Percentiles rank a stretch among this genome's conserved stretches.
Conservation (phyloP, 1,140 invertebrate species). For the Tenebrio molitor region DNA sequence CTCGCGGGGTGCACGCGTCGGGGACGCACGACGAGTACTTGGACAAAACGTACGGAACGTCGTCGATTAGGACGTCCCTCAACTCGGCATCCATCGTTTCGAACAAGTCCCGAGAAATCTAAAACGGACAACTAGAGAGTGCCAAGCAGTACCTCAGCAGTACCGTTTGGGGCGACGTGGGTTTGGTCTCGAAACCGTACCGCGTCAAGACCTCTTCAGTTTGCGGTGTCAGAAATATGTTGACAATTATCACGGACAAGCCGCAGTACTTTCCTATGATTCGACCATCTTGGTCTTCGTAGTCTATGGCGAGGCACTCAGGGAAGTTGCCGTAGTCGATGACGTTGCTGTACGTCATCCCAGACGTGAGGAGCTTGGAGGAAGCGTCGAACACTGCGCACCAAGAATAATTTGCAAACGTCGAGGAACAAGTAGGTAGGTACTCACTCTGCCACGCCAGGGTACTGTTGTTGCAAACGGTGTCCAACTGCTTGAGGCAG, state of each 20-base stretch:
- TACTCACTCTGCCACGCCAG: too few relatives aligned
- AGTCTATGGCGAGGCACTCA: conserved; percentile 12
- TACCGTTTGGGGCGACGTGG: background rate
- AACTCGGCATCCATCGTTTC: background rate
- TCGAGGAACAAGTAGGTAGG: background rate
- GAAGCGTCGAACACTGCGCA: conserved; percentile 38
- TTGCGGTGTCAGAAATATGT: conserved; percentile 13
- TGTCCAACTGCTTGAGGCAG: too few relatives aligned
- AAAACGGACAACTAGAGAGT: background rate
- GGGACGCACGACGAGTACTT: conserved; percentile 11
- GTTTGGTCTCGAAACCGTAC: background rate
- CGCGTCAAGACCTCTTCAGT: background rate
- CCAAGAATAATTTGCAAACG: background rate
- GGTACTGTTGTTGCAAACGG: too few relatives aligned
- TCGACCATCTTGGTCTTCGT: conserved; percentile 7
- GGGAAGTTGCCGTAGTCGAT: conserved; percentile 26
- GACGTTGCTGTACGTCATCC: conserved; percentile 19
- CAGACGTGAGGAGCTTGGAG: conserved; percentile 3
- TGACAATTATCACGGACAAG: background rate
- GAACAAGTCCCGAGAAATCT: background rate
- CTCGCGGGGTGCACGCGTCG: conserved; percentile 11
- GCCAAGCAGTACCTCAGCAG: background rate
- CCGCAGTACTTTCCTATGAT: conserved; percentile 19
- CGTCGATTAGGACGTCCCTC: background rate
- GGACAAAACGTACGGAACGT: background rate